Evolutionary conservation across 2,113 vertebrate genomes (phyloP).

Genomic region (Petrocephalus zakoni): DNA sequence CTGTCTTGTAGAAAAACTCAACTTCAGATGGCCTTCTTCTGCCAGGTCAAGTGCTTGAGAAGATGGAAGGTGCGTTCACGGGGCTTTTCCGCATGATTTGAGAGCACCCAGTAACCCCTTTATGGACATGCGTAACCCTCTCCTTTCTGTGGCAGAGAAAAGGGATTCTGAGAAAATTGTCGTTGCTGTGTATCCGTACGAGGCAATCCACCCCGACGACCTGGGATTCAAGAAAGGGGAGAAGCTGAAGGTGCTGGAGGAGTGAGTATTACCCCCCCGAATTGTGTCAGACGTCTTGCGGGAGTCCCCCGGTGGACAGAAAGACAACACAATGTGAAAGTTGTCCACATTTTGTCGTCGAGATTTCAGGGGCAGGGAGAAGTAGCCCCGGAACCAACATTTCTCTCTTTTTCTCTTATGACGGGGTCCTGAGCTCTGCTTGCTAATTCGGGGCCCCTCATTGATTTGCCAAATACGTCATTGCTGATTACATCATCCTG

Average conservation of each 20-base stretch:
- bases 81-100: not conserved
- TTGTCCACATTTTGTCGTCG: not conserved
- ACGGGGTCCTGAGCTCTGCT: not conserved
- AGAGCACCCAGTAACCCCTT: not conserved
- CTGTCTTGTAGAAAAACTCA: slow-evolving; percentile 33
- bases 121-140: not conserved
- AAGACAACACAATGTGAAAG: not conserved
- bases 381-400: not conserved
- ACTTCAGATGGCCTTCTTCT: slow-evolving; percentile 64
- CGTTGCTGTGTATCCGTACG: slow-evolving; percentile 78
- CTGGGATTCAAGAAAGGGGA: slow-evolving; percentile 93
- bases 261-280: slow-evolving; percentile 67
- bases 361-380: not conserved
- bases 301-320: not conserved
- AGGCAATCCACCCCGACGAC: slow-evolving; percentile 77
- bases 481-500: not conserved
- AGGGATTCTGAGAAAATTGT: slow-evolving; percentile 66
- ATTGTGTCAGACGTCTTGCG: not conserved
- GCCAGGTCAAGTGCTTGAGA: slow-evolving; percentile 81
- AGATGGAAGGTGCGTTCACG: slow-evolving; percentile 63
- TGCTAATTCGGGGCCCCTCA: not conserved
- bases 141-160: slow-evolving; percentile 50
- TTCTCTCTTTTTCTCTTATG: not conserved
- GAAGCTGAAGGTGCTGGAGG: slow-evolving; percentile 79
- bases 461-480: not conserved